Evolutionary conservation across 2,113 vertebrate genomes (phyloP), one percentile per base, ranked within the genome.

Genomic region (Butorides virescens): DNA sequence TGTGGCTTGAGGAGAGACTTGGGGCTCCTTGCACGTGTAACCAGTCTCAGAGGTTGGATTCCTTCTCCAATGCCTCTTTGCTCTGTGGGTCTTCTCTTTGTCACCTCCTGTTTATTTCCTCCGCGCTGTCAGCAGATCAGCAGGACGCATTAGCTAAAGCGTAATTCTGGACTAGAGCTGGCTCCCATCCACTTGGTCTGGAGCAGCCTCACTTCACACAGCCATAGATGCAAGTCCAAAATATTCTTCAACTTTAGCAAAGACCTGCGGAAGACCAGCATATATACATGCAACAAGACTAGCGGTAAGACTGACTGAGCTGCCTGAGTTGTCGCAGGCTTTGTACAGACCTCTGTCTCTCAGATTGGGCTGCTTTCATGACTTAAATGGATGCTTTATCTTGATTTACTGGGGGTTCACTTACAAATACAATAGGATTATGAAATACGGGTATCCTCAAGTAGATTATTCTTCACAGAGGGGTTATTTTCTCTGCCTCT

Each of bases 41-140:
- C 18, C 44, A 68, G 23, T 49, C 39, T 92, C 80, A 78, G 75
- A 65, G 55, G n/a, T 1, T 75, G 61, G 70, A 85, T 76, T 92
- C 56, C 44, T 82, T 94, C 84, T 87, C 66, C 81, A 71, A 11
- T 78, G 58, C 44, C 80, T 94, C 58, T 49, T 87, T 90, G 81
- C 90, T 89, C 90, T 94, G 89, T 94, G 87, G 90, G 87, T 91
- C 93, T 87, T 94, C 86, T 84, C 86, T 93, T 95, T 93, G 65
- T 88, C 93, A 91, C 90, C 87, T 95, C 80, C 86, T 92, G 89
- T 95, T 95, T 94, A 85, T 85, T 96, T 95, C 84, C 73, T 95
- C 61, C 70, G 78, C 87, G 86, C 96, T 95, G 92, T 97, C 94
- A 96, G 90, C 93, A 85, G 77, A 95, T 89, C 94, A 96, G 93